Base-by-base conservation (phyloP, 2,888 invertebrate species). In the Lydus trimaculatus region DNA sequence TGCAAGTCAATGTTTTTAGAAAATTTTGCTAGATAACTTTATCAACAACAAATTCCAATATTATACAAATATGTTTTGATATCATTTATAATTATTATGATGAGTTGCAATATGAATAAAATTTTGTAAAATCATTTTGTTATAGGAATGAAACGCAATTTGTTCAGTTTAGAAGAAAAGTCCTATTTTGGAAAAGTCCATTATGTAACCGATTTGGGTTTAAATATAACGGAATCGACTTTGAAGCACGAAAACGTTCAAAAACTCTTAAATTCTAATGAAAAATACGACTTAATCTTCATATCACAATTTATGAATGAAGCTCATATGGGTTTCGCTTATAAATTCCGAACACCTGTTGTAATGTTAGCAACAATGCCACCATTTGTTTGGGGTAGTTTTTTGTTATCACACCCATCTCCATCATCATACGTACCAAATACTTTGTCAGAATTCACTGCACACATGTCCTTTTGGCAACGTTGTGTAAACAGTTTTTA, bases 261-360 rank as follows among this genome's bases (percentile, higher is more conserved):
- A 81, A 81, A 64, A 75, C 82, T 79, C 58, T 73, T 31, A 6
- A 65, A 74, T 70, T 66, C 82, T 81, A 0, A 82, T 43, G 74
- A 85, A 69, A 73, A 78, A 9, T 82, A 85, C 61, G 84, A 84
- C 67, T 58, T 83, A 8, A 75, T 84, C 6, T 71, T 84, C 7
- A 83, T 85, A 2, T 87, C 87, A 73, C 79, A 85, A 33, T 87
- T 87, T 74, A 76, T 86, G n/a, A 85, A 84, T 73, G 87, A 88
- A 72, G 87, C 87, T 2, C 77, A 81, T 28, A 78, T 63, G 58
- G 87, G 86, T 2, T 74, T 84, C 8, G 79, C 80, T 6, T 76
- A 82, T 65, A 79, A 81, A 61, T 81, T 79, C 69, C 76, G 82
- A 58, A 81, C 80, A 2, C 82, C 81, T 2, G 65, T 82, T 5